Base-by-base conservation (phyloP, 2,888 invertebrate species). In the Lasioglossum malachurum region DNA sequence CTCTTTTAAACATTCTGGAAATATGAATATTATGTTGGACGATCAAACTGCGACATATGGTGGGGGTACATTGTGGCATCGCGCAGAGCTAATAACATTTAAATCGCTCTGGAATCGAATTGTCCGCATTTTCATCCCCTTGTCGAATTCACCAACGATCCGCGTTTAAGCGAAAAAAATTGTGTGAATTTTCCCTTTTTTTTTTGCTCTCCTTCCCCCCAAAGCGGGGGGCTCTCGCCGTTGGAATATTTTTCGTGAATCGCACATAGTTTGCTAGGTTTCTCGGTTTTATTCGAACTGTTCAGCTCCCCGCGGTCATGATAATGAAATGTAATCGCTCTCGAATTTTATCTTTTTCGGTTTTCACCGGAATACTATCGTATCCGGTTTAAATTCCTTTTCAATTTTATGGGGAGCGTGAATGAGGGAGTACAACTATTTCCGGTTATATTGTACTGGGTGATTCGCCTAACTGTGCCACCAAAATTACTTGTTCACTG, bases 291-390 rank as follows among this genome's bases (percentile, higher is more conserved):
- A 12, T 69, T 38, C 38, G 35, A 35, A 38, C 35, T 69, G 35
- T 23, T 35, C 53, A 23, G 3, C 10, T 23, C 38, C 23, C 19
- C 38, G 31, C 35, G 19, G 67, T 35, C 35, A 35, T 19, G 31
- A 35, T 67, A 67, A 67, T 67, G 69, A 69, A 69, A 69, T 38
- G 69, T 69, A 69, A 69, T 35, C 35, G 67, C 35, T 35, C 19
- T 23, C 19, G 67, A 35, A 67, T 67, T 53, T 53, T 23, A 53
- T 53, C 23, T 16, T 35, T 35, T 19, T 19, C 16, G 19, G 19
- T 31, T 31, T 3, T 16, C 16, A 31, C 19, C 35, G 35, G 67
- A 35, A 23, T 53, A 23, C 49, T 19, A 67, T 67, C 67, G 67
- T 35, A 35, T 19, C 19, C 31, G 19, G 35, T 35, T 67, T 16